phyloP scores from a whole-genome alignment of 2,113 vertebrate species.

The Vanacampus margaritifer region DNA sequence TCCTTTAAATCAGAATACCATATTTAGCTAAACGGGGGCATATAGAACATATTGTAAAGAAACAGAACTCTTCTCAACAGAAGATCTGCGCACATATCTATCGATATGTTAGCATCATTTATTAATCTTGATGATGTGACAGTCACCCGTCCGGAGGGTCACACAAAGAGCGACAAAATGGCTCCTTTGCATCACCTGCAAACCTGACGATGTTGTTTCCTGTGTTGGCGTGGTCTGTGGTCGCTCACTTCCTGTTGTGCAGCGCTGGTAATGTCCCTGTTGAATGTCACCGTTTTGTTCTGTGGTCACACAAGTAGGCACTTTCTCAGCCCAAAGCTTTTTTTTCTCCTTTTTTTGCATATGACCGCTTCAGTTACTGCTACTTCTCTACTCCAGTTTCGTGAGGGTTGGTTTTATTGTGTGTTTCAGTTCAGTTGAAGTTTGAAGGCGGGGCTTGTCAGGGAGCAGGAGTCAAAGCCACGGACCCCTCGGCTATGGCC shows the following conservation, averaged over 20 bases:
- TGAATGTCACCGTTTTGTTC: conserved; percentile 69
- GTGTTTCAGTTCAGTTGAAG: conserved; percentile 13
- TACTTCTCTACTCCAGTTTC: conserved; percentile 27
- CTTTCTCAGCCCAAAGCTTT: conserved; percentile 56
- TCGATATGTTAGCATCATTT: conserved; percentile 19
- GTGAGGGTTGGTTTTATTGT: conserved; percentile 5
- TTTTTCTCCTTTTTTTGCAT: not conserved
- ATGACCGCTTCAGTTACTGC: conserved; percentile 11
- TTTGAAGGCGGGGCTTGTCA: conserved; percentile 33
- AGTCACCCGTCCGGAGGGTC: conserved; percentile 37
- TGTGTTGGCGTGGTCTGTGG: conserved; percentile 63
- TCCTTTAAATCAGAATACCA: too few species aligned
- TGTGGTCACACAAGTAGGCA: conserved; percentile 64
- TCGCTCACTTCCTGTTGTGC: conserved; percentile 62
- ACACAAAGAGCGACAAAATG: conserved; percentile 38
- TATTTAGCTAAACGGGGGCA: too few species aligned
- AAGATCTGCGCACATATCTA: conserved; percentile 25
- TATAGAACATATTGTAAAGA: too few species aligned
- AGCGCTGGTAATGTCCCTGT: conserved; percentile 60
- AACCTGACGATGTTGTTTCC: conserved; percentile 58
- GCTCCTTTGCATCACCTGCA: conserved; percentile 46
- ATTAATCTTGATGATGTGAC: conserved; percentile 8
- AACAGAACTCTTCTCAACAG: conserved; percentile 41
- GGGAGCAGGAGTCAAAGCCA: conserved; percentile 49
- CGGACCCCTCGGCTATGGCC: conserved; percentile 18